Evolutionary conservation across 2,113 vertebrate genomes (phyloP), one percentile per base, ranked within the genome.

Genomic region (Limnothrissa miodon): DNA sequence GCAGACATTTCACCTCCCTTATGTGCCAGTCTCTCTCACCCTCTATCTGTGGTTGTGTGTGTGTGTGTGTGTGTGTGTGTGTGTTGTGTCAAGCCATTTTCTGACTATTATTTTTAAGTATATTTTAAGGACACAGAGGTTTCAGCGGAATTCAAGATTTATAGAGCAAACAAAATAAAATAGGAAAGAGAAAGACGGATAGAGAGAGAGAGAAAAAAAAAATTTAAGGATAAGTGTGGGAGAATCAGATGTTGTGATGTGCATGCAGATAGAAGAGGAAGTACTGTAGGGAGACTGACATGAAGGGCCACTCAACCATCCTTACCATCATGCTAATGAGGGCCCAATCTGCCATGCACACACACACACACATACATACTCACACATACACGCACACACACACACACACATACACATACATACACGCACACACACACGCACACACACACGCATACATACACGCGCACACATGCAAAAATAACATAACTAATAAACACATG

Each of bases 321-420:
- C 86, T 79, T 87, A 80, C 86, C 89, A 88, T 92, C 89, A 90
- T 82, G 84, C 83, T 89, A 90, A 92, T 86, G 84, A 86, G 83
- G 84, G 84, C 86, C 90, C 84, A 87, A 81, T 83, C 87, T 89
- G 82, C 80, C 82, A 83, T 81, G 84, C 86, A 80, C 84, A 89
- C 81, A 39, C 82, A 80, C 45, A 33, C 59, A 33, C 59, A 21
- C 86, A 88, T 83, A 89, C 82, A 42, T 82, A 80, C 48, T 5
- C 17, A 56, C 53, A 19, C 86, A 88, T 83, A 89, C 82, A 42
- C 83, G 80, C 48, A 56, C 53, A 56, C 7, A 17, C 85, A 88
- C 83, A 89, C 82, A 42, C 83, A 80, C 45, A 53, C 2, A 53
- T 2, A 17, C 85, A 88, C 84, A 89, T 80, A 36, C 83, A 80